phyloP scores from a whole-genome alignment of 2,113 vertebrate species.

The Dendrocopos noguchii region DNA sequence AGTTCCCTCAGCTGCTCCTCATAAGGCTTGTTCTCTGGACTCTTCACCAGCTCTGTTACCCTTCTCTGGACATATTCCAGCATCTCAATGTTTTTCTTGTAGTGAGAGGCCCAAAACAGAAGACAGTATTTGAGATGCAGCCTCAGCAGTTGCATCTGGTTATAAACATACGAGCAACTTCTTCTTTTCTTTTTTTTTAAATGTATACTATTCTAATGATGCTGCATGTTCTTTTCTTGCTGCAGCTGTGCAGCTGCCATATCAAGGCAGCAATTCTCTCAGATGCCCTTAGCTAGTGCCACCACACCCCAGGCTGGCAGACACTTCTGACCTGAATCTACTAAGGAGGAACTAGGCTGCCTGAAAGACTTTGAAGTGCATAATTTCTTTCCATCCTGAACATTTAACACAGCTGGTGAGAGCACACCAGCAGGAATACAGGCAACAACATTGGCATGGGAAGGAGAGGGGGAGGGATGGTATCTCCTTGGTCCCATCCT shows the following conservation, averaged over 20 bases:
- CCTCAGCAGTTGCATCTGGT: background rate
- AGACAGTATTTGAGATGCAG: rapidly evolving
- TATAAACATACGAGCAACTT: background rate
- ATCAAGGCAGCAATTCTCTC: background rate
- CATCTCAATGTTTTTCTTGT: background rate
- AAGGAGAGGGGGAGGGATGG: no score
- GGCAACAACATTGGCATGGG: background rate
- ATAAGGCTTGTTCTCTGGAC: background rate
- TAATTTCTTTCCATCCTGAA: background rate
- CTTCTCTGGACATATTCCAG: rapidly evolving
- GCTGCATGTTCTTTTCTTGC: background rate
- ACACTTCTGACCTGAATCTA: background rate
- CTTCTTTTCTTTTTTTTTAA: background rate
- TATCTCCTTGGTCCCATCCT: background rate
- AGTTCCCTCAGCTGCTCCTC: background rate
- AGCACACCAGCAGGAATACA: background rate
- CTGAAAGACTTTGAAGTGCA: background rate
- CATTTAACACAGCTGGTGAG: background rate
- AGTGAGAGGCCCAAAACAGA: background rate
- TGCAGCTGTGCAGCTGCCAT: background rate
- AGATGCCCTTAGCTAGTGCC: background rate
- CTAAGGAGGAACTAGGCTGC: background rate
- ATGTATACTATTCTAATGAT: background rate
- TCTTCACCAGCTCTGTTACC: rapidly evolving
- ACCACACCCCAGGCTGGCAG: background rate